Evolutionary conservation across 1,140 invertebrate species (phyloP).

Genomic region (Macrocentrus cingulum): DNA sequence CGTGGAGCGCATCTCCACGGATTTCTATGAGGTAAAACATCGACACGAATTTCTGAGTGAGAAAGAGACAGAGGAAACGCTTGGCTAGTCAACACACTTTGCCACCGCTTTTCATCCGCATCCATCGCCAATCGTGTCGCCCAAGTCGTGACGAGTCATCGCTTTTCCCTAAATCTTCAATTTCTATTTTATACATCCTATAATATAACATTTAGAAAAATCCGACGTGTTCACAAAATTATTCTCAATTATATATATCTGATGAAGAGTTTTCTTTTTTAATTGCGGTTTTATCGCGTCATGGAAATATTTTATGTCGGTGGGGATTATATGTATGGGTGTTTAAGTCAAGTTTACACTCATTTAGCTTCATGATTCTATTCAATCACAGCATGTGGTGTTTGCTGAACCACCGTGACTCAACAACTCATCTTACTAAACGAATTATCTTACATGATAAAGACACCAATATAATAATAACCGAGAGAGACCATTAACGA

Average conservation of each 20-base stretch:
- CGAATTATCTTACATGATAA: conserved; percentile 7
- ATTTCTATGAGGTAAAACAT: conserved; percentile 24
- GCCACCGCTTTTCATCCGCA: conserved; percentile 5
- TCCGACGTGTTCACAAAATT: too few relatives aligned
- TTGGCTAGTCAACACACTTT: conserved; percentile 15
- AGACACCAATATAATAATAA: conserved; percentile 12
- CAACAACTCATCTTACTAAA: conserved; percentile 1
- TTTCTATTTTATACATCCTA: too few relatives aligned
- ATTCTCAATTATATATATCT: too few relatives aligned
- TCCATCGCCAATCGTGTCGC: too few relatives aligned
- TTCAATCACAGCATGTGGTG: neutral
- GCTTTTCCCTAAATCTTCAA: too few relatives aligned
- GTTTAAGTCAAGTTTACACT: neutral
- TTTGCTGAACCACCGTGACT: conserved; percentile 10
- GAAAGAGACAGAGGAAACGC: conserved; percentile 29
- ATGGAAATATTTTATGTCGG: too few relatives aligned
- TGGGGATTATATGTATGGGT: too few relatives aligned
- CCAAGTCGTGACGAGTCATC: too few relatives aligned
- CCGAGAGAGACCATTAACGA: conserved; percentile 3
- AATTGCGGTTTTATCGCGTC: too few relatives aligned
- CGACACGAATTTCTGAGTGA: conserved; percentile 26
- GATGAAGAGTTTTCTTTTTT: too few relatives aligned
- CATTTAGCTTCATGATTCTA: too few relatives aligned
- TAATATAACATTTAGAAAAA: too few relatives aligned
- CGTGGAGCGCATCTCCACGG: conserved; percentile 35